phyloP scores from a whole-genome alignment of 2,888 invertebrate genomes.

The Schrankia costaestrigalis region DNA sequence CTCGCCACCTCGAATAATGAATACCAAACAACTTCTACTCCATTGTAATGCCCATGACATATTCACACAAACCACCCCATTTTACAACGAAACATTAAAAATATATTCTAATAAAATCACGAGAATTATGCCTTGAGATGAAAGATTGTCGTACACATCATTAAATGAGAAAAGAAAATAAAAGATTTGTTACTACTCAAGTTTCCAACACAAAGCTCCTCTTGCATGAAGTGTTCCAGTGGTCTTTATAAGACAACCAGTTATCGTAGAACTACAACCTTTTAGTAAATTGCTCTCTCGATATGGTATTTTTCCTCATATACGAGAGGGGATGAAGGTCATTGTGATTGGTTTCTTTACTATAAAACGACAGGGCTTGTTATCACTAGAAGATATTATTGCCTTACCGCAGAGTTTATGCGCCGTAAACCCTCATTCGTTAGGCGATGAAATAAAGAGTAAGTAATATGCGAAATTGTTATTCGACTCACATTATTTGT shows the following conservation, averaged over 20 bases:
- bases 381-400: conserved; percentile 46
- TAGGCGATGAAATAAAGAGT: conserved; percentile 46
- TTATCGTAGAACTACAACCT: conserved; percentile 20
- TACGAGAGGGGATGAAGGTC: conserved; percentile 23
- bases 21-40: conserved; percentile 43
- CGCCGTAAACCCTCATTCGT: conserved; percentile 46
- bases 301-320: conserved; percentile 9
- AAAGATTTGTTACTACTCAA: conserved; percentile 45
- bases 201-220: conserved; percentile 37
- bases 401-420: conserved; percentile 45
- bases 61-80: conserved; percentile 43
- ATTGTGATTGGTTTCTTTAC: conserved; percentile 26
- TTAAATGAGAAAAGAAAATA: conserved; percentile 44
- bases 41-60: conserved; percentile 43
- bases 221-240: conserved; percentile 33
- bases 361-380: conserved; percentile 44
- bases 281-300: conserved; percentile 26
- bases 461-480: conserved; percentile 31
- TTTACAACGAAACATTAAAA: conserved; percentile 20
- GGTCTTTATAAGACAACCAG: conserved; percentile 31
- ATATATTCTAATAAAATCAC: conserved; percentile 10
- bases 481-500: conserved; percentile 29
- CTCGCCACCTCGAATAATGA: conserved; percentile 46
- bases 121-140: conserved; percentile 21
- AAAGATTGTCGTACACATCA: conserved; percentile 35